Conservation (phyloP, 2,888 invertebrate species). For the Xiphydria camelus region DNA sequence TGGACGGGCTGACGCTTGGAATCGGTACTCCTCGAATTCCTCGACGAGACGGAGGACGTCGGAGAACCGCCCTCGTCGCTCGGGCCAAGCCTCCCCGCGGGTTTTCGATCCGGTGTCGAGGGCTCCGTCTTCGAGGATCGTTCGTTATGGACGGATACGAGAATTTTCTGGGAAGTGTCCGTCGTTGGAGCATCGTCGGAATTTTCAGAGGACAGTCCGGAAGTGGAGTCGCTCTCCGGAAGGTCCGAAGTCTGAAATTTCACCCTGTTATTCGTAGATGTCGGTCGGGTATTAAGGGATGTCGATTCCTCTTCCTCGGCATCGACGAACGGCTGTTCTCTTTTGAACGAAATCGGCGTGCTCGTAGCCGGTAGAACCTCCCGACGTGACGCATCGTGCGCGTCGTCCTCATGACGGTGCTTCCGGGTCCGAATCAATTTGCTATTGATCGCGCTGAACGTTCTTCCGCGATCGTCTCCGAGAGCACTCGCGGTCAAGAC, state of each 20-base stretch:
- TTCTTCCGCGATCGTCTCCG: neutral
- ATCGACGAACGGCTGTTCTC: neutral
- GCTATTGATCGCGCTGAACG: constrained; percentile 3
- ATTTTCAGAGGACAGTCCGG: neutral
- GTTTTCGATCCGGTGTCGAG: too few relatives aligned
- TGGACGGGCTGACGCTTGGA: too few relatives aligned
- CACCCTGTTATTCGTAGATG: too few relatives aligned
- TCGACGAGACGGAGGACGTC: constrained; percentile 4
- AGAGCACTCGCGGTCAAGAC: neutral
- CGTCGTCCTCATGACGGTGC: too few relatives aligned
- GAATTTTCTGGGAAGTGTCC: too few relatives aligned
- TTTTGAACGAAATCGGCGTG: neutral
- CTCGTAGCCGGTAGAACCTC: neutral
- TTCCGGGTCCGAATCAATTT: too few relatives aligned
- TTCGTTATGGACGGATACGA: neutral
- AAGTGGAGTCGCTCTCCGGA: neutral
- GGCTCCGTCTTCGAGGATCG: neutral
- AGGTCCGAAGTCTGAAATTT: neutral
- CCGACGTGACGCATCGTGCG: neutral
- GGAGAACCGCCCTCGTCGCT: constrained; percentile 3
- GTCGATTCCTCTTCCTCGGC: neutral
- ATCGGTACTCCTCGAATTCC: neutral
- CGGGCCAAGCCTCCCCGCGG: too few relatives aligned
- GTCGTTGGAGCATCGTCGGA: neutral
- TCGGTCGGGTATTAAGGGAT: too few relatives aligned